phyloP scores from a whole-genome alignment of 2,888 invertebrate genomes.

The Cancer borealis region DNA sequence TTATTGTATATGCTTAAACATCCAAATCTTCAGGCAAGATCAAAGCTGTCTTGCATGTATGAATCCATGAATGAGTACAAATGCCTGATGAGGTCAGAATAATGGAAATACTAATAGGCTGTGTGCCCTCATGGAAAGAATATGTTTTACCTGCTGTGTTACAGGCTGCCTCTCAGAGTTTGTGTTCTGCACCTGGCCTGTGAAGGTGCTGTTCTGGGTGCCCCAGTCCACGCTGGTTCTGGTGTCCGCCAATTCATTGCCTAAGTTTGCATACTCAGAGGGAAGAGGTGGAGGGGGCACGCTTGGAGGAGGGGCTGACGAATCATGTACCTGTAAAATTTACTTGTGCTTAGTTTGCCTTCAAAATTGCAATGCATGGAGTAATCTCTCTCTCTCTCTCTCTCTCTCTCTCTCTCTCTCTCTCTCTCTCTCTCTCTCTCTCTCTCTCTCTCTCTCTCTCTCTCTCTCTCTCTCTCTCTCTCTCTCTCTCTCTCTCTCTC shows the following conservation, averaged over 20 bases:
- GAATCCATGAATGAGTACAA: neutral
- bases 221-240: slow-evolving; percentile 25
- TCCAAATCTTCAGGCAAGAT: neutral
- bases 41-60: neutral
- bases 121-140: neutral
- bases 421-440: neutral
- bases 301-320: slow-evolving; percentile 71
- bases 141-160: slow-evolving; percentile 47
- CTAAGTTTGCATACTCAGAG: slow-evolving; percentile 70
- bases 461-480: neutral
- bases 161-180: slow-evolving; percentile 56
- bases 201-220: slow-evolving; percentile 3
- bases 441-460: too few species aligned
- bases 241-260: slow-evolving; percentile 45
- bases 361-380: neutral
- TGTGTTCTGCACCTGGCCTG: neutral
- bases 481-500: neutral
- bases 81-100: neutral
- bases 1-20: neutral
- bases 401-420: neutral
- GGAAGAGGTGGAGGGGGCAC: slow-evolving; percentile 77
- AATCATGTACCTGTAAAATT: slow-evolving; percentile 49
- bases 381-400: neutral
- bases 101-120: neutral
- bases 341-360: neutral